Conservation (phyloP, 2,888 invertebrate species). For the Synergus gifuensis region DNA sequence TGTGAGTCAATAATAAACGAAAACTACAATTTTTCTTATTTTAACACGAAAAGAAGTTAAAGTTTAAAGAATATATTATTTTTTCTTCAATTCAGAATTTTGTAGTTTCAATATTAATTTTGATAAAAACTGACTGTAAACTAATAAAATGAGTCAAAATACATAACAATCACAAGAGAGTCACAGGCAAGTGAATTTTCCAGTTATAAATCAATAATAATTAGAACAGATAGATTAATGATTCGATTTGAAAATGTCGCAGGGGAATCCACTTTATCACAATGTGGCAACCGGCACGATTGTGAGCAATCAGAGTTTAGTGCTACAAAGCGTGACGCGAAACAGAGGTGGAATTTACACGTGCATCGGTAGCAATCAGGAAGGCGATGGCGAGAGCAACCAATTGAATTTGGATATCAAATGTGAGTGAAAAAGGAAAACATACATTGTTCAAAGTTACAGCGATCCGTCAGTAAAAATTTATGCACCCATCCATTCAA, state of each 20-base stretch:
- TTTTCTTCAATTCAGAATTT: too few species aligned
- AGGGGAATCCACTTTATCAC: constrained; percentile 89
- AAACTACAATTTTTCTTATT: too few species aligned
- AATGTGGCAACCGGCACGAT: constrained; percentile 89
- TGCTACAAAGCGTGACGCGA: constrained; percentile 90
- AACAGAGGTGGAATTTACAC: constrained; percentile 90
- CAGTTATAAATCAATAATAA: not conserved
- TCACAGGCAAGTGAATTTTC: too few species aligned
- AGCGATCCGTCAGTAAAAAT: not conserved
- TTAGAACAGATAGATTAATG: not conserved
- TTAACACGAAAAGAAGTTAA: too few species aligned
- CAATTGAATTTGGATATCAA: constrained; percentile 90
- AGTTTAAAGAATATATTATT: too few species aligned
- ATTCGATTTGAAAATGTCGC: constrained; percentile 53
- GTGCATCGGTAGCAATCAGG: constrained; percentile 92
- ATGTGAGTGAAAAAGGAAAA: constrained; percentile 83
- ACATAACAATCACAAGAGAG: too few species aligned
- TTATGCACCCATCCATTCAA: not conserved
- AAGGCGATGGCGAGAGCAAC: constrained; percentile 93
- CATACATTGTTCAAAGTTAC: too few species aligned
- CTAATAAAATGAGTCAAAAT: too few species aligned
- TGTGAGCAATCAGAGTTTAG: constrained; percentile 92
- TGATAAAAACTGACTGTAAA: too few species aligned
- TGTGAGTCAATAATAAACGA: constrained; percentile 75
- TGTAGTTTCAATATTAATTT: too few species aligned